Evolutionary conservation across 2,797 vertebrate genomes (phyloP), one percentile per base, ranked within the genome.

Genomic region (Onychomys arenicola): DNA sequence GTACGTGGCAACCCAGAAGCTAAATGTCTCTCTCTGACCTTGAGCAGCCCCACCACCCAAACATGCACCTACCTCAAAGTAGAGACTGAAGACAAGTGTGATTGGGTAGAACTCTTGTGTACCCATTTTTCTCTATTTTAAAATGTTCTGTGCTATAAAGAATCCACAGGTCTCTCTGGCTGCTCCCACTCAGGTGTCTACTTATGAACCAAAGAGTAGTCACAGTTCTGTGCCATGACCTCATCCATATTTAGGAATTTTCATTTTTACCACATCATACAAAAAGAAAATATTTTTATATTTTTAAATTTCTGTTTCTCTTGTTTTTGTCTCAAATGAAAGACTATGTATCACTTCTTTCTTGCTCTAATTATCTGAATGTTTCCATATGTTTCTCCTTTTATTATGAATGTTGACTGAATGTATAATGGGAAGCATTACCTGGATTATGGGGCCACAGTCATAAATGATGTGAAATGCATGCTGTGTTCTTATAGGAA

Each of bases 21-120:
- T 10, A 27, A 16, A 2, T 59, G 57, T 34, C 65, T 84, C 9
- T 82, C 21, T 83, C 12, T 43, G 32, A 61, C 19, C 32, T 3
- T 2, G 9, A 57, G 14, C 34, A 16, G 49, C 5, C 32, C 19
- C 4, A 5, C 6, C 34, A 19, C 4, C 21, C 23, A 40, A 19
- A 10, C 0, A 27, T 43, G 19, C 4, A 40, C 8, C 0, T 5
- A 32, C 32, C 5, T 34, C 2, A 2, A 16, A 73, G 32, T 9
- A 8, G 21, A 76, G 61, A 29, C 8, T 6, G 5, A 16, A 34
- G 6, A 2, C 40, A 6, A 27, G 29, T 4, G 27, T 2, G 77
- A 13, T 23, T 11, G 6, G 7, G 4, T 55, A 59, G 34, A 52
- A 61, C 8, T 90, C 19, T 87, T 43, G 57, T 57, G 46, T 11